A percentile compares a stretch with the other conserved stretches of the same genome.
Conservation (phyloP, 2,888 invertebrate genomes). For the Oxyteleia sp. region DNA sequence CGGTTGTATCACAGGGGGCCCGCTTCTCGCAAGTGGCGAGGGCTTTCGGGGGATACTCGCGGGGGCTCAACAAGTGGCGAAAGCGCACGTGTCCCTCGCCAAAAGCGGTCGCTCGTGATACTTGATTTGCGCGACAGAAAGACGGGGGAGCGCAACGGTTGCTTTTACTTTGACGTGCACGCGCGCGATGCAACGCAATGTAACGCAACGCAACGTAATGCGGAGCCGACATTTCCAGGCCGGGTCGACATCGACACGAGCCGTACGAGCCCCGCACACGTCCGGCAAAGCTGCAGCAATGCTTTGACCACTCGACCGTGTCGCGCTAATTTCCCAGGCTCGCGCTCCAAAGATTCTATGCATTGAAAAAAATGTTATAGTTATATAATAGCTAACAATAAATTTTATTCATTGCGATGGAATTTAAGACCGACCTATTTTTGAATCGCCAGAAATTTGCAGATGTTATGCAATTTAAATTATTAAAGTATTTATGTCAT, state of each 20-base stretch:
- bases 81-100: constrained; percentile 29
- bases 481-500: no score
- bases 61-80: constrained; percentile 31
- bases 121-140: background rate
- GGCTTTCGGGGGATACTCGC: constrained; percentile 12
- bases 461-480: no score
- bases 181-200: background rate
- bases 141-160: background rate
- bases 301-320: constrained; percentile 23
- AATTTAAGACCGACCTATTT: no score
- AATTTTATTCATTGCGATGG: no score
- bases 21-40: background rate
- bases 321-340: constrained; percentile 1
- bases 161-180: constrained; percentile 6
- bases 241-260: background rate
- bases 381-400: no score
- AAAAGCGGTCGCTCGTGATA: background rate
- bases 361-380: background rate
- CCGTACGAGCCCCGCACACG: background rate
- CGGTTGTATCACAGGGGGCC: background rate
- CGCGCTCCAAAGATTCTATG: constrained; percentile 12
- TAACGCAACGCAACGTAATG: constrained; percentile 5
- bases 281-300: constrained; percentile 23
- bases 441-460: no score
- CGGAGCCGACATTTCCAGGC: background rate